These are phyloP conservation scores for Paradisaea rubra DNA, from an alignment of 2,113 vertebrate genomes.

Conservation along the genomic window DNA sequence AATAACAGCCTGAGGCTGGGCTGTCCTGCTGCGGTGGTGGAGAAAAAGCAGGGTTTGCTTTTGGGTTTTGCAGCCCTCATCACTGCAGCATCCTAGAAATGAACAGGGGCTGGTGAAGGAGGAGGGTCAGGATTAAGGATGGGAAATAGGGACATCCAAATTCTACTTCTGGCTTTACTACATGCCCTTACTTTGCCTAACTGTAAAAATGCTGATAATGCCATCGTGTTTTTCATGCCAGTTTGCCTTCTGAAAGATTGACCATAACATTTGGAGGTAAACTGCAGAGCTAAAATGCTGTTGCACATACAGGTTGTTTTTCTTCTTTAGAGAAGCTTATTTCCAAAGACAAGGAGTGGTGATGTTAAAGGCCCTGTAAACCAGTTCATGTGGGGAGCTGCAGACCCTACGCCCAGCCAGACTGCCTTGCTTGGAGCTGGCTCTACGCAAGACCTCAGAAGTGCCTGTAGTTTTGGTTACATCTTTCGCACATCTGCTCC, in stretches of 20 bases:
- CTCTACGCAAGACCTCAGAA: neutral
- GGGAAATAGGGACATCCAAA: neutral
- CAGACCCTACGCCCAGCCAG: neutral
- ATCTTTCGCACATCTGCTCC: neutral
- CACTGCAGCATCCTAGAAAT: neutral
- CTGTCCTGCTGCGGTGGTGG: neutral
- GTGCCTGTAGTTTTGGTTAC: neutral
- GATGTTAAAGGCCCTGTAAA: neutral
- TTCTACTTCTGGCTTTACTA: neutral
- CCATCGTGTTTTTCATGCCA: neutral
- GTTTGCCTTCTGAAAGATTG: neutral
- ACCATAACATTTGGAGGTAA: neutral
- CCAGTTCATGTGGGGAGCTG: accelerated
- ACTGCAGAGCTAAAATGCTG: neutral
- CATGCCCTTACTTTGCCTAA: neutral
- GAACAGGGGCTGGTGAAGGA: neutral
- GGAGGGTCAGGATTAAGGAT: neutral
- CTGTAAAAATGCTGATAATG: neutral
- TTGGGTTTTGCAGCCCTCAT: neutral
- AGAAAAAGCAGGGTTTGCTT: neutral
- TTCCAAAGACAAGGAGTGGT: neutral
- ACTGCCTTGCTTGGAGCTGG: neutral
- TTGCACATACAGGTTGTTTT: neutral
- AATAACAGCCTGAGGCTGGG: accelerated
- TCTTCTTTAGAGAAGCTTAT: neutral